Evolutionary conservation across 64 coral and sea anemone genomes (phyloP).

Genomic region (Exaiptasia diaphana): DNA sequence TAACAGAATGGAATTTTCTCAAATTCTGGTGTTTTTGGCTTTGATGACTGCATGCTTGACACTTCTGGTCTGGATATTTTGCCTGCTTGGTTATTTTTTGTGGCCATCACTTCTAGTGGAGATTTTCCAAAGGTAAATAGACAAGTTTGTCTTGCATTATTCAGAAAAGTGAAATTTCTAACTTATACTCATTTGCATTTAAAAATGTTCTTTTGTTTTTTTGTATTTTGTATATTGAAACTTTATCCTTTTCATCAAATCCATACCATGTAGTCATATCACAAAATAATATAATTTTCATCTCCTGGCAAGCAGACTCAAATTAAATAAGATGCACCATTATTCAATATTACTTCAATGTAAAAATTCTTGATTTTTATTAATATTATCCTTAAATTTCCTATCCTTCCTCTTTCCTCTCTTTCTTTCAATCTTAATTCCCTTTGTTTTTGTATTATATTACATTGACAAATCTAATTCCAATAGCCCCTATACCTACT

Average conservation of each 20-base stretch:
- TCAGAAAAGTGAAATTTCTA: neutral
- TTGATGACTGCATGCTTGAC: too few relatives aligned
- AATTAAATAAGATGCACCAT: neutral
- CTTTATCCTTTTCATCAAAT: neutral
- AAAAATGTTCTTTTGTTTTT: neutral
- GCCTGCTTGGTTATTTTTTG: constrained; percentile 30
- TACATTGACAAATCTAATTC: neutral
- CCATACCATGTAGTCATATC: neutral
- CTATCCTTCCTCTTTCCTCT: neutral
- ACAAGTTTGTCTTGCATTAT: neutral
- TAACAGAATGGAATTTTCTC: too few relatives aligned
- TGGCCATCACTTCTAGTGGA: constrained; percentile 46
- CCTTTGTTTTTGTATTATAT: neutral
- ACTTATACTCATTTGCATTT: too few relatives aligned
- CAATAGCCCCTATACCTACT: neutral
- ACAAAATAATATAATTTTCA: neutral
- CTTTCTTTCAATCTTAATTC: neutral
- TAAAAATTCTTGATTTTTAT: neutral
- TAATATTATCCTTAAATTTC: neutral
- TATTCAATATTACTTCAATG: neutral
- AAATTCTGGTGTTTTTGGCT: too few relatives aligned
- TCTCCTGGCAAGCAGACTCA: too few relatives aligned
- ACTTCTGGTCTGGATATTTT: too few relatives aligned
- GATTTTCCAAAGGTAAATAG: constrained; percentile 49
- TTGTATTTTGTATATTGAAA: neutral